Evolutionary conservation across 1,140 invertebrate species (phyloP), one percentile per base, ranked within the genome.

Genomic region (Chelonus insularis): DNA sequence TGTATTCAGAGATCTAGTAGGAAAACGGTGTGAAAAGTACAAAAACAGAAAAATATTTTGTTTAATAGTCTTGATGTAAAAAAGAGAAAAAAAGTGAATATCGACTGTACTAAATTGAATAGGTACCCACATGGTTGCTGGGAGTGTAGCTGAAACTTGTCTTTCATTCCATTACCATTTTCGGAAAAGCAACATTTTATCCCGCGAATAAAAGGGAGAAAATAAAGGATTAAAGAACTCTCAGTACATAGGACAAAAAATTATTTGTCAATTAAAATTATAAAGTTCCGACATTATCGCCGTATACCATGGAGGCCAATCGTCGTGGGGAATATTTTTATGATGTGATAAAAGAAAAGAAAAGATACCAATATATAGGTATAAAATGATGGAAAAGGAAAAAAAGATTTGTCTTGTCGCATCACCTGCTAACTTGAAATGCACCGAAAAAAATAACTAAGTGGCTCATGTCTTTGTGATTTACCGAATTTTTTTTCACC

Each of bases 191-290:
- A 68, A 63, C 63, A 68, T 68, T 68, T 68, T 65, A 65, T 63
- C 57, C 41, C 50, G 16, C 14, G 14, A 5, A 47, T 41, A 21
- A 20, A 61, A 34, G 14, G 20, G 47, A 48, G 32, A 47, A 43
- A 63, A n/a, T 29, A 51, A 41, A 52, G 34, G 23, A 43, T 41
- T 29, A 45, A 51, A 45, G 51, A 14, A 14, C 32, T 52, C 56
- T 43, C 57, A 51, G 51, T 56, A 41, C 29, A 6, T 14, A 18
- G 14, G 7, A 45, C 62, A 64, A 67, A 64, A 64, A 67, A 64
- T 68, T 68, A 66, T 68, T 66, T 66, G 64, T 68, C 67, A 68
- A 66, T 68, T 66, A 68, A 68, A 68, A 68, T 68, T 67, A 67
- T 67, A 67, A 63, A 60, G 43, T 29, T 29, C 45, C 59, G 58